Evolutionary conservation across 1,140 invertebrate species (phyloP).

Genomic region (Trachelipus rathkii): DNA sequence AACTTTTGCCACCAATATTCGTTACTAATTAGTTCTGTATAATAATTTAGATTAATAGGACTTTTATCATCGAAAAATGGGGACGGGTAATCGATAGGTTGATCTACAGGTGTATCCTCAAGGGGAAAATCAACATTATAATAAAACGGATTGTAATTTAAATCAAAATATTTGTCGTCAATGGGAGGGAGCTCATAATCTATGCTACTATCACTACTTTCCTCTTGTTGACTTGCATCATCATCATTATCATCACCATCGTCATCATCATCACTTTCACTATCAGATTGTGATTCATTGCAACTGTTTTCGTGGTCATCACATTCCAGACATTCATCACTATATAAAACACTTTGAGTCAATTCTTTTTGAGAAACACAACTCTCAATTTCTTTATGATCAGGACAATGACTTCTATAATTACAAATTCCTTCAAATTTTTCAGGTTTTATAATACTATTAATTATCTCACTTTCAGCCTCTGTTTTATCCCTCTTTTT

Average conservation of each 20-base stretch:
- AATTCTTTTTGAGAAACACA: too few relatives aligned
- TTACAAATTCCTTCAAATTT: too few relatives aligned
- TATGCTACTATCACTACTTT: not conserved
- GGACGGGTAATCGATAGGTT: not conserved
- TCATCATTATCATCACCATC: not conserved
- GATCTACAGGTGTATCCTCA: not conserved
- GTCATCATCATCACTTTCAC: not conserved
- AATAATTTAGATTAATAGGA: not conserved
- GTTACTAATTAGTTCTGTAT: not conserved
- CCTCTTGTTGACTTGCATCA: not conserved
- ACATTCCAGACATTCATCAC: too few relatives aligned
- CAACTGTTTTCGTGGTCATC: too few relatives aligned
- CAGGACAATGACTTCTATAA: too few relatives aligned
- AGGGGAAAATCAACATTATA: not conserved
- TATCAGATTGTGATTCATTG: not conserved
- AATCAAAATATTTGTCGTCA: not conserved
- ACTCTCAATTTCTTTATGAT: too few relatives aligned
- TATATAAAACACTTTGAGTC: too few relatives aligned
- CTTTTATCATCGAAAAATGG: not conserved
- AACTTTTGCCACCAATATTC: not conserved
- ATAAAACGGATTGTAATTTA: not conserved
- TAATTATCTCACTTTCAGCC: too few relatives aligned
- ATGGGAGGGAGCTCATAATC: not conserved
- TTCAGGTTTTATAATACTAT: too few relatives aligned
- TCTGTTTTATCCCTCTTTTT: too few relatives aligned